Evolutionary conservation across 1,140 invertebrate genomes (phyloP).

Genomic region (Orussus abietinus): DNA sequence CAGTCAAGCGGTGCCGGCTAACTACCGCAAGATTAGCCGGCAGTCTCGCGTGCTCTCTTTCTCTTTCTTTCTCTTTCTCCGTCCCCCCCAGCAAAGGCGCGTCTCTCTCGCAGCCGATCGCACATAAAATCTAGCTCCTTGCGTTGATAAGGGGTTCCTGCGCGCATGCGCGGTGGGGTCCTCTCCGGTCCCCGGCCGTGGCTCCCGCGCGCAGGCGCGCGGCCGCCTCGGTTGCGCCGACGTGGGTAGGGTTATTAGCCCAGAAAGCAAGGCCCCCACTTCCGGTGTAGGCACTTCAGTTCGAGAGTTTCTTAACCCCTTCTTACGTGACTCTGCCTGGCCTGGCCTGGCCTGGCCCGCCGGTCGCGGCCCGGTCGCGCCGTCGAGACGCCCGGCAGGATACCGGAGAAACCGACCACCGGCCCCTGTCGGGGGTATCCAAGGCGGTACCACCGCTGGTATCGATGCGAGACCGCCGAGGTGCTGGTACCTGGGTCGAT

Average conservation of each 20-base stretch:
- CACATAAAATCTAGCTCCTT: constrained; percentile 46
- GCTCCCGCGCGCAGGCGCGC: constrained; percentile 4
- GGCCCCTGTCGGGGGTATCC: no score
- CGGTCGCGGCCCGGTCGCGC: no score
- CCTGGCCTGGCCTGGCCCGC: constrained; percentile 31
- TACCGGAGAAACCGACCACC: constrained; percentile 15
- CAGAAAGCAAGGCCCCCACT: constrained; percentile 54
- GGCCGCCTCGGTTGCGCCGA: constrained; percentile 24
- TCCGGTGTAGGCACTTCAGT: constrained; percentile 51
- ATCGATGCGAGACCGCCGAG: no score
- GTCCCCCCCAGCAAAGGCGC: no score
- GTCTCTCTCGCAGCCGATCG: constrained; percentile 42
- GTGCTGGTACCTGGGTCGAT: no score
- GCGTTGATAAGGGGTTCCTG: constrained; percentile 38
- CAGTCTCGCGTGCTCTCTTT: no score
- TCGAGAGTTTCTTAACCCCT: constrained; percentile 54
- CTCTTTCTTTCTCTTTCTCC: not conserved
- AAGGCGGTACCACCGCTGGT: no score
- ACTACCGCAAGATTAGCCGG: no score
- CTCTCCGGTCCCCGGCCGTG: no score
- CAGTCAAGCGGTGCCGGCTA: no score
- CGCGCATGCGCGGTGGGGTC: no score
- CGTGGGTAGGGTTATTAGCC: constrained; percentile 54
- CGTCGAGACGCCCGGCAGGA: constrained; percentile 31
- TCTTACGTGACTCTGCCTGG: constrained; percentile 33